Conservation (phyloP, 2,113 vertebrate species). For the Vireo altiloquus region DNA sequence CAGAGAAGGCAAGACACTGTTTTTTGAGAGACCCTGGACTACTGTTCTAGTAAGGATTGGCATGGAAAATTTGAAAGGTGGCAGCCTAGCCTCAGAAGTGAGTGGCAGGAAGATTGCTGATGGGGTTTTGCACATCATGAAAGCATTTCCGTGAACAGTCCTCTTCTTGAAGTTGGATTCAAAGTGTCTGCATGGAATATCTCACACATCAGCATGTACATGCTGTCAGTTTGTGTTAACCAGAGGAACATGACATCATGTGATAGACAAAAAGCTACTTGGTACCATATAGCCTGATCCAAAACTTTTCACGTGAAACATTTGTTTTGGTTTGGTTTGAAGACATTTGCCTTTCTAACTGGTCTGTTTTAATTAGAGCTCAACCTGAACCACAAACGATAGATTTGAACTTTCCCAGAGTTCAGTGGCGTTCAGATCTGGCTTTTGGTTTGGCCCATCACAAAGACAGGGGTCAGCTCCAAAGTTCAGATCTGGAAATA, state of each 20-base stretch:
- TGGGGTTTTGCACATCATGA: not conserved
- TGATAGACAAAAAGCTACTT: not conserved
- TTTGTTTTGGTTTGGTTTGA: conserved; percentile 58
- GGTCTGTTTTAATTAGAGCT: conserved; percentile 60
- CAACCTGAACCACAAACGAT: conserved; percentile 66
- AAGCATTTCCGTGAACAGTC: not conserved
- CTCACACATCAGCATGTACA: not conserved
- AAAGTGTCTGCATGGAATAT: not conserved
- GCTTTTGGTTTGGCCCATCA: conserved; percentile 66
- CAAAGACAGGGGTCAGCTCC: conserved; percentile 32
- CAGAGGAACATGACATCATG: not conserved
- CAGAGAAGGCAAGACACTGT: not conserved
- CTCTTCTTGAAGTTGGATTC: not conserved
- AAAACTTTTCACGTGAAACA: conserved; percentile 56
- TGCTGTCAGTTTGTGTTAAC: not conserved
- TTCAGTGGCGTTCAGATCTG: conserved; percentile 63
- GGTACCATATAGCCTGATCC: not conserved
- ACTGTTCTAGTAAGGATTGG: not conserved
- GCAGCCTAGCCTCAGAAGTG: not conserved
- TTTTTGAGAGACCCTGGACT: not conserved
- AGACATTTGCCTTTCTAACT: conserved; percentile 45
- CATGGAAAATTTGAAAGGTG: not conserved
- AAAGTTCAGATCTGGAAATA: conserved; percentile 36
- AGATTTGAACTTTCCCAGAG: conserved; percentile 64
- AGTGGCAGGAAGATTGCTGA: not conserved